These are phyloP conservation scores for Allolobophora icterica DNA, from an alignment of 2,888 invertebrate species.

Conservation along the genomic window DNA sequence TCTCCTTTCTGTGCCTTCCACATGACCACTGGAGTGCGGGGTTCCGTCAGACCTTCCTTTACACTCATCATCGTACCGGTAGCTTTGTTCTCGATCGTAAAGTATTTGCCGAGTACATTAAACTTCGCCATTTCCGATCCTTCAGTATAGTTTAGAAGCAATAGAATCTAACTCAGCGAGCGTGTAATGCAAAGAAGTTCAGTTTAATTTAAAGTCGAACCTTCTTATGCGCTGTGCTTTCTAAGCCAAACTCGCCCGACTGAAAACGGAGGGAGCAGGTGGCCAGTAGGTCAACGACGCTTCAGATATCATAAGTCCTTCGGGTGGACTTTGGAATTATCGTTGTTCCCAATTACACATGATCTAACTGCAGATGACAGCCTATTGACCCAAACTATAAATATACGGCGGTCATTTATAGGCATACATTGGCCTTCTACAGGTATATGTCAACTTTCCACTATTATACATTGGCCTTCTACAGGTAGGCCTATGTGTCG, in stretches of 20 bases:
- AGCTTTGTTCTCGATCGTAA: constrained; percentile 20
- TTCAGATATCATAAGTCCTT: background rate
- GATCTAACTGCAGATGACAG: background rate
- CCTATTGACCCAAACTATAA: background rate
- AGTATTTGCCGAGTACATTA: background rate
- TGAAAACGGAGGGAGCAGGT: background rate
- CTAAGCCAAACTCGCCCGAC: background rate
- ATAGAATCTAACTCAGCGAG: no score
- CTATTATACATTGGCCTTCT: background rate
- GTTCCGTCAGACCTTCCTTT: background rate
- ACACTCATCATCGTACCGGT: background rate
- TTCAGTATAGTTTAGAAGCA: no score
- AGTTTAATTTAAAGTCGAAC: background rate
- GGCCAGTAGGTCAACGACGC: background rate
- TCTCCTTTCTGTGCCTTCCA: constrained; percentile 6
- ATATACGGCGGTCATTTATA: background rate
- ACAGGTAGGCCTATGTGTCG: background rate
- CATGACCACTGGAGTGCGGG: background rate
- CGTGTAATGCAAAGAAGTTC: background rate
- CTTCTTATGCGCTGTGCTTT: background rate
- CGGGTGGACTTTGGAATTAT: background rate
- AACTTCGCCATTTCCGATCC: background rate
- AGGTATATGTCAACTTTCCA: background rate
- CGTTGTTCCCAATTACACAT: background rate
- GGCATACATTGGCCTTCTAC: background rate